These are phyloP conservation scores for Cyphomyrus discorhynchus DNA, from an alignment of 2,113 vertebrate genomes.

Conservation along the genomic window DNA sequence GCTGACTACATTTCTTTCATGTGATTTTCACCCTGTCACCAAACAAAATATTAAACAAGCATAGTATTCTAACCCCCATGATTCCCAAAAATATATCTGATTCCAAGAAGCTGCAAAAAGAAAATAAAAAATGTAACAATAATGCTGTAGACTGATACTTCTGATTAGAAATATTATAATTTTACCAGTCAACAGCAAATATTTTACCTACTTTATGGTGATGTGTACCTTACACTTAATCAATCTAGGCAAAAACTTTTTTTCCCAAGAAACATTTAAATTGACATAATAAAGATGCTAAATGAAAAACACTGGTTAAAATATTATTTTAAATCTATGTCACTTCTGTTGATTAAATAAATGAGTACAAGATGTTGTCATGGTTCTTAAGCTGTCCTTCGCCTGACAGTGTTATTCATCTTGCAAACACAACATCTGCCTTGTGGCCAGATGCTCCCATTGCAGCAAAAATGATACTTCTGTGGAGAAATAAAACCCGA, in stretches of 20 bases:
- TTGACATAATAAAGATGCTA: neutral
- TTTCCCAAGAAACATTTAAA: neutral
- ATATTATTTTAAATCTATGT: neutral
- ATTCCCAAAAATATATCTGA: neutral
- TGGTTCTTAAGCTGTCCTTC: constrained; percentile 50
- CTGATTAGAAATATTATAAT: neutral
- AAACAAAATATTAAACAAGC: neutral
- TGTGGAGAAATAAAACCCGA: neutral
- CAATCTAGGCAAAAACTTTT: neutral
- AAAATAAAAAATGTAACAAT: neutral
- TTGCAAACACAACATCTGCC: constrained; percentile 19
- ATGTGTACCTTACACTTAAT: neutral
- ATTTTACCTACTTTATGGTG: neutral
- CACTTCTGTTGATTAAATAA: neutral
- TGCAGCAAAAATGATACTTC: neutral
- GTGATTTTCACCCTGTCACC: neutral
- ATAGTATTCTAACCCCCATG: neutral
- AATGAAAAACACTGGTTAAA: neutral
- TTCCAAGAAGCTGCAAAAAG: neutral
- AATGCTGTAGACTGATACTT: neutral
- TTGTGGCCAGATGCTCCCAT: neutral
- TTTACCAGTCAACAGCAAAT: neutral
- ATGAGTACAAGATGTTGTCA: neutral
- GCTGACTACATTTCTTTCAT: neutral
- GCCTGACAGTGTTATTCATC: constrained; percentile 63